These are phyloP conservation scores for Lipophrys pholis DNA, from an alignment of 2,113 vertebrate species.

Conservation along the genomic window DNA sequence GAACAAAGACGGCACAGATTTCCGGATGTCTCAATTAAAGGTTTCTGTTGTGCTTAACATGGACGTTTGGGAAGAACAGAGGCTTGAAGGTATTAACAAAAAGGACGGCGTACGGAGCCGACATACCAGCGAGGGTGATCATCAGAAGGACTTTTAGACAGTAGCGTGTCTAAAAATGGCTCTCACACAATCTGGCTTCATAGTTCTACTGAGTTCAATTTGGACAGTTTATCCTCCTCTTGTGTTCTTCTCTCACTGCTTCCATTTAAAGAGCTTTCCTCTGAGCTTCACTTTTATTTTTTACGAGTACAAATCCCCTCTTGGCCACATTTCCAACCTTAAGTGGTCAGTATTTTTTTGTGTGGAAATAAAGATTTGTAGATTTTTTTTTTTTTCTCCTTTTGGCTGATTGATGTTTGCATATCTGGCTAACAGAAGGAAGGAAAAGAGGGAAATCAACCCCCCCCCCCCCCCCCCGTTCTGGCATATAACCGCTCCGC, in stretches of 20 bases:
- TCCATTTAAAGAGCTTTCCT: too few relatives aligned
- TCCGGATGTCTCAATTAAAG: background rate
- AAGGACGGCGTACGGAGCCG: background rate
- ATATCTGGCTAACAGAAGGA: too few relatives aligned
- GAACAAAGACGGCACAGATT: background rate
- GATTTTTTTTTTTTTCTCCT: too few relatives aligned
- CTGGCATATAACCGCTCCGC: too few relatives aligned
- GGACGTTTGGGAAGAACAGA: background rate
- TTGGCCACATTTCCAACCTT: too few relatives aligned
- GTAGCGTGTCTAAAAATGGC: background rate
- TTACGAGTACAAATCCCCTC: too few relatives aligned
- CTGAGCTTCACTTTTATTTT: too few relatives aligned
- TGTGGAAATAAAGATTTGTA: too few relatives aligned
- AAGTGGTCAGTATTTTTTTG: too few relatives aligned
- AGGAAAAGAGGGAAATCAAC: too few relatives aligned
- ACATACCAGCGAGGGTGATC: background rate
- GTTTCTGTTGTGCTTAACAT: background rate
- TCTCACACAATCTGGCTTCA: background rate
- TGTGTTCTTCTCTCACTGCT: background rate
- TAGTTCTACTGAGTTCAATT: background rate
- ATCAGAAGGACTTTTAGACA: background rate
- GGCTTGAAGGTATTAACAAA: background rate
- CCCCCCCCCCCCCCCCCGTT: too few relatives aligned
- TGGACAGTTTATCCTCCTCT: background rate
- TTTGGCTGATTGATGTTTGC: too few relatives aligned